These are phyloP conservation scores for Sesia apiformis DNA, from an alignment of 2,888 invertebrate species.

Conservation along the genomic window DNA sequence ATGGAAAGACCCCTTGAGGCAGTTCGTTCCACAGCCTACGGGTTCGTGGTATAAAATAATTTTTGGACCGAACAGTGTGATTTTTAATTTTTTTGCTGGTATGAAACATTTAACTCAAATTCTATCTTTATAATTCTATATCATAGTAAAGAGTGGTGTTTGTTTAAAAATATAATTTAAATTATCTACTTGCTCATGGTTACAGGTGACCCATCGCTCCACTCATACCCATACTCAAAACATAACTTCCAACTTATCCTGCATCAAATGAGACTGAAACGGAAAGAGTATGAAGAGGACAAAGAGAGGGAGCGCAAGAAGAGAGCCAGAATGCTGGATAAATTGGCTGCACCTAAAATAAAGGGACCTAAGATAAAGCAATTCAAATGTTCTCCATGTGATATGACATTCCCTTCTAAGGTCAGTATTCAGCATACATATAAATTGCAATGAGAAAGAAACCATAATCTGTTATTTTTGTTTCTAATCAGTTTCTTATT, in stretches of 20 bases:
- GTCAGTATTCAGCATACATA: conserved; percentile 17
- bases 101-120: no score
- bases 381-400: conserved; percentile 59
- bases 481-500: no score
- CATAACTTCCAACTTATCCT: conserved; percentile 63
- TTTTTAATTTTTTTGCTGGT: no score
- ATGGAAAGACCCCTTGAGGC: no score
- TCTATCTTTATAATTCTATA: no score
- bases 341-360: conserved; percentile 5
- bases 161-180: no score
- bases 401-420: conserved; percentile 51
- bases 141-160: no score
- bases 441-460: background rate
- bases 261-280: conserved; percentile 54
- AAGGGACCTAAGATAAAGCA: conserved; percentile 39
- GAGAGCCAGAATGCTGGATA: conserved; percentile 40
- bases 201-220: conserved; percentile 48
- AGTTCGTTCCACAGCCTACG: no score
- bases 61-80: background rate
- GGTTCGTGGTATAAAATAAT: no score
- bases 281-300: conserved; percentile 42
- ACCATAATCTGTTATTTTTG: no score
- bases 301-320: conserved; percentile 35
- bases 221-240: conserved; percentile 64
- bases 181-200: background rate